Evolutionary conservation across 2,888 invertebrate species (phyloP).

Genomic region (Micoletzkya japonica): DNA sequence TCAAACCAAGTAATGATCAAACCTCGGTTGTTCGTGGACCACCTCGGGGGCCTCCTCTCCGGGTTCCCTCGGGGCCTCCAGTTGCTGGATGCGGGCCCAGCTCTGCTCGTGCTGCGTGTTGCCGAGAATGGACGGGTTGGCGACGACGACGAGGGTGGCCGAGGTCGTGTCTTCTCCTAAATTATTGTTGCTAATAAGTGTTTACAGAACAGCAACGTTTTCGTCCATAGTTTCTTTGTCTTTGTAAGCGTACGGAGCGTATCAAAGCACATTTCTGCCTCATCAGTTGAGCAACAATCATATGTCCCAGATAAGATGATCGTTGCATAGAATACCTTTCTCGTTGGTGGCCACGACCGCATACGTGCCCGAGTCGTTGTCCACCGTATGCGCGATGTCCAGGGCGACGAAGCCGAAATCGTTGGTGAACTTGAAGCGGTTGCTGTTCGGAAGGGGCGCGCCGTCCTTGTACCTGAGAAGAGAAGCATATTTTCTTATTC

Average conservation of each 20-base stretch:
- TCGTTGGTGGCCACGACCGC: slow-evolving; percentile 55
- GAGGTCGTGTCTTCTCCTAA: slow-evolving; percentile 46
- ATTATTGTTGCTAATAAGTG: not conserved
- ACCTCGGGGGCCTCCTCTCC: slow-evolving; percentile 67
- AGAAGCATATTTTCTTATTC: too few species aligned
- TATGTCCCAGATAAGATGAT: not conserved
- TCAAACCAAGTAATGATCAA: slow-evolving; percentile 74
- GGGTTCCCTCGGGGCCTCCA: slow-evolving; percentile 42
- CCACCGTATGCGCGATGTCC: slow-evolving; percentile 84
- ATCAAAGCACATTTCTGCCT: not conserved
- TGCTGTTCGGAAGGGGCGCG: slow-evolving; percentile 55
- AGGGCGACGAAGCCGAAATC: slow-evolving; percentile 91
- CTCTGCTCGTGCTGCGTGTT: slow-evolving; percentile 92
- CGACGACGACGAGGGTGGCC: slow-evolving; percentile 52
- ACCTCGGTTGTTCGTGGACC: slow-evolving; percentile 76
- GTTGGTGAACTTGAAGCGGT: slow-evolving; percentile 53
- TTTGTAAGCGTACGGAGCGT: not conserved
- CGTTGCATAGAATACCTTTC: slow-evolving; percentile 32
- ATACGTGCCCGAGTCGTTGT: slow-evolving; percentile 68
- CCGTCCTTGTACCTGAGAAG: slow-evolving; percentile 66
- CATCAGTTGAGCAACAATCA: not conserved
- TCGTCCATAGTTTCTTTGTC: not conserved
- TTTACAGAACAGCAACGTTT: slow-evolving; percentile 7
- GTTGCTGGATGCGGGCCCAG: slow-evolving; percentile 83
- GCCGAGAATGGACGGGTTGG: slow-evolving; percentile 68